Conservation (phyloP, 2,888 invertebrate genomes). For the Kryphioiulus occultus region DNA sequence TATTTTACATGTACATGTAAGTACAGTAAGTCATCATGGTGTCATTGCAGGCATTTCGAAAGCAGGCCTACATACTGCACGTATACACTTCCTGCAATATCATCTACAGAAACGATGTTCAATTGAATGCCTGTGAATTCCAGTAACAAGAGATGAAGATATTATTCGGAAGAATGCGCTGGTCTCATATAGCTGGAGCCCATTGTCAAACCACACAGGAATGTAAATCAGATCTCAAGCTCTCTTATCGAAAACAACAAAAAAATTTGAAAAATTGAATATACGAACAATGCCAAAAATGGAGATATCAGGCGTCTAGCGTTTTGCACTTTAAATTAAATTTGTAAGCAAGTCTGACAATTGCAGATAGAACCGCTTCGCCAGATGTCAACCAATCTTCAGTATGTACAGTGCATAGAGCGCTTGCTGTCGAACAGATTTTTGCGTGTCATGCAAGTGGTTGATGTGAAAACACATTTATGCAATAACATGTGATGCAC, state of each 20-base stretch:
- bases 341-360: background rate
- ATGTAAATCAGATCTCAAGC: background rate
- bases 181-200: background rate
- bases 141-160: background rate
- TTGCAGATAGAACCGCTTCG: background rate
- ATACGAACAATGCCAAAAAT: background rate
- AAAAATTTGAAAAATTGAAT: background rate
- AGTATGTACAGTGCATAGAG: background rate
- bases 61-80: no score
- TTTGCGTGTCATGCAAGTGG: background rate
- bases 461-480: background rate
- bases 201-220: background rate
- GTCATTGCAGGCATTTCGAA: no score
- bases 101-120: background rate
- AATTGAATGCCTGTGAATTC: background rate
- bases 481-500: background rate
- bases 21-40: no score
- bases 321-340: background rate
- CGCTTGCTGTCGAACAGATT: background rate
- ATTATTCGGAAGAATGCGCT: conserved; percentile 1
- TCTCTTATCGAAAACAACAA: background rate
- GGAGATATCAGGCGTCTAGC: background rate
- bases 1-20: no score
- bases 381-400: background rate
- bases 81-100: background rate